These are phyloP conservation scores for Eurystomus gularis DNA, from an alignment of 2,113 vertebrate species.

Conservation along the genomic window DNA sequence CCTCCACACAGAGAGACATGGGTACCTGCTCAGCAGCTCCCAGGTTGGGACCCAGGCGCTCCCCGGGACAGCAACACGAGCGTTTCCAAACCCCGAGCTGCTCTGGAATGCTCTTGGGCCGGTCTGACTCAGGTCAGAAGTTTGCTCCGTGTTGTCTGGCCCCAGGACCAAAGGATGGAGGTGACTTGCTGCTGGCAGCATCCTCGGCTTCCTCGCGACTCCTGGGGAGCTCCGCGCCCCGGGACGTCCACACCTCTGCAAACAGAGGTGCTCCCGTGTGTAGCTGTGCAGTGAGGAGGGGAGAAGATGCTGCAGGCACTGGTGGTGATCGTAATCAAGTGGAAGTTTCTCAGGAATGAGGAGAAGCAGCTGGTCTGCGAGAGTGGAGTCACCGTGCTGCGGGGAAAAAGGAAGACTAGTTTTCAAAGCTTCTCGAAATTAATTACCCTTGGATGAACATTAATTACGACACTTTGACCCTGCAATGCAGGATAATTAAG, in stretches of 20 bases:
- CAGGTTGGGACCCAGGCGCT: accelerated
- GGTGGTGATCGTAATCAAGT: accelerated
- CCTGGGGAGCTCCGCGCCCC: background rate
- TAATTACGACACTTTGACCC: slow-evolving; percentile 38
- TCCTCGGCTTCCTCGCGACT: too few species aligned
- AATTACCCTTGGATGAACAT: slow-evolving; percentile 32
- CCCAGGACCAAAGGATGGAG: background rate
- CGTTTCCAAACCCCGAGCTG: background rate
- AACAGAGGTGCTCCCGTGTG: too few species aligned
- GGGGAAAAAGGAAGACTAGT: background rate
- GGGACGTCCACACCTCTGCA: background rate
- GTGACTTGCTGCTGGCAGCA: background rate
- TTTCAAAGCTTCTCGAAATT: slow-evolving; percentile 32
- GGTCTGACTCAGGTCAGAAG: too few species aligned
- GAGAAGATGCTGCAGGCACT: background rate
- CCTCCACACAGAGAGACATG: accelerated
- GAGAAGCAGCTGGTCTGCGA: background rate
- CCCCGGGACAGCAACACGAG: background rate
- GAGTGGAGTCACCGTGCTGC: background rate
- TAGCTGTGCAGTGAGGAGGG: background rate
- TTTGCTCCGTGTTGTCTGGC: background rate
- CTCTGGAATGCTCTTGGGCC: too few species aligned
- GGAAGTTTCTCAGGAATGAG: background rate
- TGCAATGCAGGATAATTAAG: slow-evolving; percentile 13
- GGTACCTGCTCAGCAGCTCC: too few species aligned